phyloP scores from a whole-genome alignment of 2,113 vertebrate species.

The Trogon surrucura region DNA sequence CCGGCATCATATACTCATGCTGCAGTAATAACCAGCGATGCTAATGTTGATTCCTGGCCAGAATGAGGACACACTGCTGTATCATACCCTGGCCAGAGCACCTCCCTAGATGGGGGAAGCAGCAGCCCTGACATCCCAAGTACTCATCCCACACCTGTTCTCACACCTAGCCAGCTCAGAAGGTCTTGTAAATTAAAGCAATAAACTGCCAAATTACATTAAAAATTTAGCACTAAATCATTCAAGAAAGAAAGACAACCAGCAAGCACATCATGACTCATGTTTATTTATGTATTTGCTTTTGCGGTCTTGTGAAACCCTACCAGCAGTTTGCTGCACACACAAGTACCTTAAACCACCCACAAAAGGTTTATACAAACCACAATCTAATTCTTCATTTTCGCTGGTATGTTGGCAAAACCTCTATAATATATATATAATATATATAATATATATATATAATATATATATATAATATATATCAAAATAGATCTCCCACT shows the following conservation, averaged over 20 bases:
- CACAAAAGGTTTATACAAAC: background rate
- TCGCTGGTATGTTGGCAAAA: background rate
- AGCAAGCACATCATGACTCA: background rate
- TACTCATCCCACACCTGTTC: background rate
- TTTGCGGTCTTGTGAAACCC: background rate
- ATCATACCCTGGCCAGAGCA: background rate
- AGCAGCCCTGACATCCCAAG: background rate
- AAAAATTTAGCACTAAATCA: background rate
- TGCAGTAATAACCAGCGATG: background rate
- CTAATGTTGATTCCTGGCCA: background rate
- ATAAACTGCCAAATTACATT: background rate
- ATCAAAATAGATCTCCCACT: background rate
- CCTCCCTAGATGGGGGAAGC: background rate
- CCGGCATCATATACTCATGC: fast-evolving
- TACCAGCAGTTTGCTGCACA: background rate
- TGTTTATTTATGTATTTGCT: background rate
- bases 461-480: too few species aligned
- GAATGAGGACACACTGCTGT: background rate
- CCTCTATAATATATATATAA: too few species aligned
- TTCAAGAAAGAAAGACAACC: background rate
- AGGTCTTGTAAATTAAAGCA: background rate
- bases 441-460: too few species aligned
- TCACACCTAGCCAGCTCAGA: background rate
- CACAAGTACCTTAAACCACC: background rate
- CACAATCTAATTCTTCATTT: background rate